Conservation (phyloP, 2,888 invertebrate species). For the Spisula subtruncata region DNA sequence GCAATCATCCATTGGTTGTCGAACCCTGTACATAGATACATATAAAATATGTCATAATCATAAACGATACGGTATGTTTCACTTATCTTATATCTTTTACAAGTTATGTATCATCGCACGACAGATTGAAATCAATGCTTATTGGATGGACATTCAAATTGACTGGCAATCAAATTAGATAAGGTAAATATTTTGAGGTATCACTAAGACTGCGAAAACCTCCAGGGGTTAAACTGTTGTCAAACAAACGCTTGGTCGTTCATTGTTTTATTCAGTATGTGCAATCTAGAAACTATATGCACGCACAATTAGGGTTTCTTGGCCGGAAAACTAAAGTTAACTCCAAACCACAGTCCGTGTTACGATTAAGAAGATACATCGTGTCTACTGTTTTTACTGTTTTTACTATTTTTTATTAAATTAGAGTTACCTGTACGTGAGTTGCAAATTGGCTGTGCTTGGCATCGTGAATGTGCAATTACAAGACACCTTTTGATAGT, state of each 20-base stretch:
- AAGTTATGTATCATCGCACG: background rate
- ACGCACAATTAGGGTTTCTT: too few species aligned
- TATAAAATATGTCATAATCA: background rate
- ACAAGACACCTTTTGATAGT: constrained; percentile 26
- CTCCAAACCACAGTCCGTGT: background rate
- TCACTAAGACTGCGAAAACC: too few species aligned
- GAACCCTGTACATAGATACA: background rate
- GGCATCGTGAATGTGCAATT: background rate
- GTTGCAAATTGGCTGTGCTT: background rate
- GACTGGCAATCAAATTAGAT: background rate
- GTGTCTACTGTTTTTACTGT: too few species aligned
- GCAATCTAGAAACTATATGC: too few species aligned
- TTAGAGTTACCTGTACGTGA: constrained; percentile 18
- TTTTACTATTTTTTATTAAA: background rate
- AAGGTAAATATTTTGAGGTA: too few species aligned
- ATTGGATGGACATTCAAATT: background rate
- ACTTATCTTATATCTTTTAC: background rate
- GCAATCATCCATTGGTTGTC: background rate
- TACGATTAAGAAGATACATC: background rate
- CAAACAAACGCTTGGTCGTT: too few species aligned
- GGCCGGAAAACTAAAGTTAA: too few species aligned
- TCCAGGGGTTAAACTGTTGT: too few species aligned
- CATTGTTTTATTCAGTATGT: too few species aligned
- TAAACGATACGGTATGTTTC: background rate
- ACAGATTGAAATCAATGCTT: background rate